Percentiles rank a stretch among this genome's conserved stretches.
Conservation (phyloP, 2,113 vertebrate genomes). For the Nansenia antarctica region DNA sequence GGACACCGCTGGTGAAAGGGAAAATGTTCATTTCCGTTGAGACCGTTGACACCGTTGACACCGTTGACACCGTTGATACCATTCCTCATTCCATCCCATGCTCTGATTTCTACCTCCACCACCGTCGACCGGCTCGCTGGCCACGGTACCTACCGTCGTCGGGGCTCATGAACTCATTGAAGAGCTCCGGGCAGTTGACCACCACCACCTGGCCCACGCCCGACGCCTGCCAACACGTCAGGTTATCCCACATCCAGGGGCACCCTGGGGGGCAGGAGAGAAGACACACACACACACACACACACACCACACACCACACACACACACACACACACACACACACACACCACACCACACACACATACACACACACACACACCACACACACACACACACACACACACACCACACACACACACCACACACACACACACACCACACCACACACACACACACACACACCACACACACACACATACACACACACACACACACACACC, state of each 20-base stretch:
- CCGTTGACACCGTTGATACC: no score
- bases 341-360: conserved; percentile 12
- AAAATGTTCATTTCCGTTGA: no score
- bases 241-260: conserved; percentile 95
- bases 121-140: no score
- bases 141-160: conserved; percentile 80
- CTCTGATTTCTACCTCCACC: no score
- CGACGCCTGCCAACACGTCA: conserved; percentile 93
- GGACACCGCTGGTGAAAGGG: no score
- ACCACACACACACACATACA: conserved; percentile 10
- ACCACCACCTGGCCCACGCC: conserved; percentile 82
- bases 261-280: conserved; percentile 85
- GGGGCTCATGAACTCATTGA: conserved; percentile 81
- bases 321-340: conserved; percentile 11
- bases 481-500: conserved; percentile 12
- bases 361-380: no score
- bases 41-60: no score
- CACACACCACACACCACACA: conserved; percentile 14
- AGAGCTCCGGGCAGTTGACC: conserved; percentile 89
- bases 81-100: no score
- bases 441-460: conserved; percentile 15
- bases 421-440: conserved; percentile 8
- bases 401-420: no score
- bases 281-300: conserved; percentile 16
- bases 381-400: no score